Evolutionary conservation across 2,797 vertebrate species (phyloP), one percentile per base, ranked within the genome.

Genomic region (Chelidonichthys spinosus): DNA sequence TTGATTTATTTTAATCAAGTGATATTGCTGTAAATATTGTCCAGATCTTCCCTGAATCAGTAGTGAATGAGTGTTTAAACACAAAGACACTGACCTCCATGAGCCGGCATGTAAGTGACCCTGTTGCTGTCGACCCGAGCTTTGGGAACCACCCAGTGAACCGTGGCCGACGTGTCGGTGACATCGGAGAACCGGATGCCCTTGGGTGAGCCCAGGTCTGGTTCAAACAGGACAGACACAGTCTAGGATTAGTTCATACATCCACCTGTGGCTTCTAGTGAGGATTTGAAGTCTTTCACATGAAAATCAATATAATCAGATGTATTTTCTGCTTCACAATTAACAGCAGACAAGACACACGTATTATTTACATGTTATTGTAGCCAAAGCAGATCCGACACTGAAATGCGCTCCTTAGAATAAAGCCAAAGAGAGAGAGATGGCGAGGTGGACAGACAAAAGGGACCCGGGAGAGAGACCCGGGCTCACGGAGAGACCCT

Each of bases 111-210:
- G 0, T 96, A 98, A 25, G 94, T 95, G 76, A 99, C 90, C 39
- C 94, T 92, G 92, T 96, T 98, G 83, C 71, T 96, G 72, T 98
- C 96, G 78, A 97, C 96, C 0, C 91, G 94, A 35, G 92, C 89
- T 25, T 90, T 93, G 0, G 97, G 96, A 0, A 94, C 87, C 2
- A 85, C 92, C 98, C 98, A 99, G 91, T 95, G 96, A 56, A 98
- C 95, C 0, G 94, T 95, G 72, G 97, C 95, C 0, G 96, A 94
- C 0, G 95, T 96, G 89, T 99, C 97, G 0, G 96, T 98, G 84
- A 99, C 95, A 66, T 98, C 96, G 4, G 97, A 96, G 92, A 99
- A 98, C 8, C 92, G 90, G 60, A 99, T 94, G 49, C 96, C 96
- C 84, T 95, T 96, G 1, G 96, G 97, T 76, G 96, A 90, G 40